These are phyloP conservation scores for Matsumyia berberina DNA, from an alignment of 2,888 invertebrate genomes.

Conservation along the genomic window DNA sequence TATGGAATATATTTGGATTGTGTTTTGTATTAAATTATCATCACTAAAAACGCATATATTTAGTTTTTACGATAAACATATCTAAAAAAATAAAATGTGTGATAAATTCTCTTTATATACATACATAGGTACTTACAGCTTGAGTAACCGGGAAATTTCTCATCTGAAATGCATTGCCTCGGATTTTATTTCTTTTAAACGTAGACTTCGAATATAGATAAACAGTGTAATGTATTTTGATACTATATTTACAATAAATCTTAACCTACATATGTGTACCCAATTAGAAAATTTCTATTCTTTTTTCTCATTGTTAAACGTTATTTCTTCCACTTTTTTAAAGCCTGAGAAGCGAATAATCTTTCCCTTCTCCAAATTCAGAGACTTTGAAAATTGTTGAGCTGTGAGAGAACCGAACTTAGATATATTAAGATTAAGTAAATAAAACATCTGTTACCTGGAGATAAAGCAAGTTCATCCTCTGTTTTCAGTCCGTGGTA, in stretches of 20 bases:
- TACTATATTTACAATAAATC: slow-evolving; percentile 69
- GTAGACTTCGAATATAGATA: slow-evolving; percentile 39
- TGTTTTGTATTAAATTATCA: slow-evolving; percentile 46
- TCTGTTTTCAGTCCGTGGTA: slow-evolving; percentile 88
- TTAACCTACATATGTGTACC: slow-evolving; percentile 30
- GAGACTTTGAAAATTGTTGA: slow-evolving; percentile 80
- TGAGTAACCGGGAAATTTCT: slow-evolving; percentile 9
- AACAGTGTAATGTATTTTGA: slow-evolving; percentile 53
- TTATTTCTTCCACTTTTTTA: slow-evolving; percentile 80
- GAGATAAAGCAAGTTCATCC: slow-evolving; percentile 86
- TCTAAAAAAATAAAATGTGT: slow-evolving; percentile 51
- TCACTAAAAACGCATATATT: slow-evolving; percentile 61
- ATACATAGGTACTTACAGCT: slow-evolving; percentile 9
- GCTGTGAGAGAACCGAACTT: slow-evolving; percentile 65
- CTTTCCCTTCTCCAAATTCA: slow-evolving; percentile 82
- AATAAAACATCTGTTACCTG: slow-evolving; percentile 84
- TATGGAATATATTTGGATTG: slow-evolving; percentile 10
- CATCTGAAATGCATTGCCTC: slow-evolving; percentile 44
- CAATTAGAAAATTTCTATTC: slow-evolving; percentile 23
- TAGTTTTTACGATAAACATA: slow-evolving; percentile 58
- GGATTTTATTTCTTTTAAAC: slow-evolving; percentile 21
- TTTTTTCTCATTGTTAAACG: slow-evolving; percentile 78
- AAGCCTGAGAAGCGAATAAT: slow-evolving; percentile 82
- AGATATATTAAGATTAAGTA: not conserved
- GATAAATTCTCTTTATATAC: slow-evolving; percentile 44